phyloP scores from a whole-genome alignment of 2,113 vertebrate genomes.

The Candoia aspera region DNA sequence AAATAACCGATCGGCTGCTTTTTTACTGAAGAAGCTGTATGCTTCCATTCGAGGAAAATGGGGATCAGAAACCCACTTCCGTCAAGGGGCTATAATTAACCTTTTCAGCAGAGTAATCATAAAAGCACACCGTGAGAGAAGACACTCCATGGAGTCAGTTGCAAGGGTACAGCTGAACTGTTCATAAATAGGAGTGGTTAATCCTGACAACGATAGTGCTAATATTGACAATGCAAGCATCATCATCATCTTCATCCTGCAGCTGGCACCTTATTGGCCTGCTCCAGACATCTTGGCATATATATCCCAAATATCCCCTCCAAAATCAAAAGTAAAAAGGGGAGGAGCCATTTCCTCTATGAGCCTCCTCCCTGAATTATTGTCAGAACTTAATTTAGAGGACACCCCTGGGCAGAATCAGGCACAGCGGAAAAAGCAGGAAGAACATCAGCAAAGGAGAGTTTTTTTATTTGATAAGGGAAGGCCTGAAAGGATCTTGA shows the following conservation, averaged over 20 bases:
- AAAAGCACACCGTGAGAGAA: not conserved
- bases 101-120: not conserved
- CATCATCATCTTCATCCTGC: not conserved
- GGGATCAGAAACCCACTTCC: not conserved
- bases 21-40: not conserved
- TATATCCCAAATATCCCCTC: not conserved
- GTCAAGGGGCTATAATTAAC: not conserved
- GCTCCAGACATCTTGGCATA: not conserved
- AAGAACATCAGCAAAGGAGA: not conserved
- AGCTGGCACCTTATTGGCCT: not conserved
- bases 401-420: not conserved
- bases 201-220: not conserved
- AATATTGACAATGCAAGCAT: not conserved
- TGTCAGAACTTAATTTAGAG: not conserved
- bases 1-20: not conserved
- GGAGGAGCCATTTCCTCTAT: not conserved
- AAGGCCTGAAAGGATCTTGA: not conserved
- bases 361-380: not conserved
- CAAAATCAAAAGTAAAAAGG: not conserved
- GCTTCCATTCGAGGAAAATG: not conserved
- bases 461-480: not conserved
- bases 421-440: not conserved
- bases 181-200: not conserved
- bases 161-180: not conserved
- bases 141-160: not conserved